Evolutionary conservation across 2,113 vertebrate genomes (phyloP).

Genomic region (Bettongia penicillata): DNA sequence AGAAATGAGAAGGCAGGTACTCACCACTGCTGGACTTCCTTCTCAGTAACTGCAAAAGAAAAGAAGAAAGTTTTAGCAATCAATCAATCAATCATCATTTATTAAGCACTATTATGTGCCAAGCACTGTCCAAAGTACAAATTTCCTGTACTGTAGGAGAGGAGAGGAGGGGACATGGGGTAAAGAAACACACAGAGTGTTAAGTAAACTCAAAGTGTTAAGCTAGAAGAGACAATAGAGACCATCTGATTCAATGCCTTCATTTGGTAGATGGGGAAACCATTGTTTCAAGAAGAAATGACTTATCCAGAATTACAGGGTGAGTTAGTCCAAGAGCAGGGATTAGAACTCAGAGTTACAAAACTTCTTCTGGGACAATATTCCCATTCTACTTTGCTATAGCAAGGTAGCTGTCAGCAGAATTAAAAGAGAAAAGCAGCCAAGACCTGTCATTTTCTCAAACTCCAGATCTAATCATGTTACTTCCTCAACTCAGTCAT

Average conservation of each 20-base stretch:
- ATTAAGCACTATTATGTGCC: neutral
- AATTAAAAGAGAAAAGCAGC: neutral
- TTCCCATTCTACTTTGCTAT: neutral
- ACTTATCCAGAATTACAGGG: neutral
- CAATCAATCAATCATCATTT: neutral
- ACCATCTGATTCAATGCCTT: neutral
- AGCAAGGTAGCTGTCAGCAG: neutral
- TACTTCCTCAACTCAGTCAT: neutral
- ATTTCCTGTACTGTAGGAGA: neutral
- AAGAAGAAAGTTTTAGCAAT: slow-evolving; percentile 68
- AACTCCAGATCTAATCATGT: neutral
- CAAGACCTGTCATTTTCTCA: neutral
- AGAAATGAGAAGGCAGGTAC: slow-evolving; percentile 64
- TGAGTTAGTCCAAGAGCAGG: neutral
- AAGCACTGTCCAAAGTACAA: neutral
- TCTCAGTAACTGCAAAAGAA: slow-evolving; percentile 94
- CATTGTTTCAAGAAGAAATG: neutral
- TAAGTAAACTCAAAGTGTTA: neutral
- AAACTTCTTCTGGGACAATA: neutral
- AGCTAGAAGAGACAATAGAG: neutral
- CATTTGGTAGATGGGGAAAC: neutral
- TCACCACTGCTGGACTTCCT: slow-evolving; percentile 98
- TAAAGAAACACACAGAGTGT: neutral
- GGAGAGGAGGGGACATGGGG: neutral
- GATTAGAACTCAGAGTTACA: neutral